A percentile compares a stretch with the other conserved stretches of the same genome.
phyloP scores from a whole-genome alignment of 2,113 vertebrate genomes.

The Ageneiosus marmoratus region DNA sequence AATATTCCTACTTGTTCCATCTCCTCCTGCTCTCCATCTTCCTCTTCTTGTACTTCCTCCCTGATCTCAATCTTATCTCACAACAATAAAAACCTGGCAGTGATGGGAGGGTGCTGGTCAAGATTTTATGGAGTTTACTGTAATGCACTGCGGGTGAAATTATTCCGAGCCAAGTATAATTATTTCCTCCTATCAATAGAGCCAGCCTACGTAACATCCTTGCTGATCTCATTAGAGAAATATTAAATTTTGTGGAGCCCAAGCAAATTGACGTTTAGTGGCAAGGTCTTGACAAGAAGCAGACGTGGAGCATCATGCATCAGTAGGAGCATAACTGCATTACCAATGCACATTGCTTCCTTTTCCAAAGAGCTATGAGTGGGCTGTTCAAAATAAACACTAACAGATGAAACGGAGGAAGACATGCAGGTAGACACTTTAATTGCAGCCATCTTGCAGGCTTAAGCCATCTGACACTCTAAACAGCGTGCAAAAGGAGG shows the following conservation, averaged over 20 bases:
- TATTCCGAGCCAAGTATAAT: conserved; percentile 75
- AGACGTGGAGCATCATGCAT: conserved; percentile 76
- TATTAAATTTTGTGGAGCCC: conserved; percentile 75
- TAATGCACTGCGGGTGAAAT: conserved; percentile 75
- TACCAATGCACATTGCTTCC: conserved; percentile 74
- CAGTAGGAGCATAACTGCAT: conserved; percentile 75
- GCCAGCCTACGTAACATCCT: conserved; percentile 74
- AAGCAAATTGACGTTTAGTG: conserved; percentile 80
- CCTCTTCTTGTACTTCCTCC: conserved; percentile 44
- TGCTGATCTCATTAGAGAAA: conserved; percentile 78
- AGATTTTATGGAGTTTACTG: conserved; percentile 72
- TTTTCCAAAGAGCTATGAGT: conserved; percentile 64
- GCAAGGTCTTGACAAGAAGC: conserved; percentile 80
- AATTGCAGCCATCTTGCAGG: conserved; percentile 50
- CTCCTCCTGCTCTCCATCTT: conserved; percentile 45
- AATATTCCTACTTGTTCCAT: conserved; percentile 66
- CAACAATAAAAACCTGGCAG: conserved; percentile 54
- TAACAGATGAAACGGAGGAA: conserved; percentile 42
- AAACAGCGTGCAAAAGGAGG: conserved; percentile 21
- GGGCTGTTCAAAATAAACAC: conserved; percentile 60
- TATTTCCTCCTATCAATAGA: conserved; percentile 76
- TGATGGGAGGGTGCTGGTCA: conserved; percentile 51
- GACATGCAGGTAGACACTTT: conserved; percentile 49
- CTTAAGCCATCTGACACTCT: conserved; percentile 19
- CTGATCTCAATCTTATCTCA: conserved; percentile 72